These are phyloP conservation scores for Dryocosmus kuriphilus DNA, from an alignment of 2,888 invertebrate species.

Conservation along the genomic window DNA sequence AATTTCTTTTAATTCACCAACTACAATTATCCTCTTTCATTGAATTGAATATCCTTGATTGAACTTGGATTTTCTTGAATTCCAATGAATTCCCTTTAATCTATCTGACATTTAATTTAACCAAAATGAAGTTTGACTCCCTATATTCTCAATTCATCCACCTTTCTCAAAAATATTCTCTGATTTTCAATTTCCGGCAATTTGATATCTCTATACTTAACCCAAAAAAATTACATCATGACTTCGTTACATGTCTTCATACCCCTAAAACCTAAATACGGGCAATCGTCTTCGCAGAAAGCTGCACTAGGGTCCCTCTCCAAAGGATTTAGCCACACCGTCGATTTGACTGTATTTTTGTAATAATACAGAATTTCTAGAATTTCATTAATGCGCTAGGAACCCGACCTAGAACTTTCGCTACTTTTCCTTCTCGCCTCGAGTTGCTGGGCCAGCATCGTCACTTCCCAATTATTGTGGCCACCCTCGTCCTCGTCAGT, in stretches of 20 bases:
- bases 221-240: slow-evolving; percentile 67
- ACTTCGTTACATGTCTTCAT: slow-evolving; percentile 71
- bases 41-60: no score
- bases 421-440: slow-evolving; percentile 73
- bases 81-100: no score
- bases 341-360: slow-evolving; percentile 64
- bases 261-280: slow-evolving; percentile 68
- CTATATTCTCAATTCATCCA: no score
- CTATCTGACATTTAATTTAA: no score
- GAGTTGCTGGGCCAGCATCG: slow-evolving; percentile 87
- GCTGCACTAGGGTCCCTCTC: slow-evolving; percentile 59
- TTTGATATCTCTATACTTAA: not conserved
- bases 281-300: slow-evolving; percentile 68
- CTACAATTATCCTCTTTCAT: no score
- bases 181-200: not conserved
- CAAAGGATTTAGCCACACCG: slow-evolving; percentile 60
- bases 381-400: slow-evolving; percentile 76
- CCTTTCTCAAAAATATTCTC: not conserved
- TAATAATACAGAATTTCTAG: slow-evolving; percentile 71
- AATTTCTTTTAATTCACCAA: no score
- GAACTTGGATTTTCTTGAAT: no score
- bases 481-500: slow-evolving; percentile 63
- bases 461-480: slow-evolving; percentile 87
- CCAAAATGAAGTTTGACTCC: no score
- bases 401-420: slow-evolving; percentile 73